Evolutionary conservation across 2,797 vertebrate species (phyloP).

Genomic region (Mus minutoides): DNA sequence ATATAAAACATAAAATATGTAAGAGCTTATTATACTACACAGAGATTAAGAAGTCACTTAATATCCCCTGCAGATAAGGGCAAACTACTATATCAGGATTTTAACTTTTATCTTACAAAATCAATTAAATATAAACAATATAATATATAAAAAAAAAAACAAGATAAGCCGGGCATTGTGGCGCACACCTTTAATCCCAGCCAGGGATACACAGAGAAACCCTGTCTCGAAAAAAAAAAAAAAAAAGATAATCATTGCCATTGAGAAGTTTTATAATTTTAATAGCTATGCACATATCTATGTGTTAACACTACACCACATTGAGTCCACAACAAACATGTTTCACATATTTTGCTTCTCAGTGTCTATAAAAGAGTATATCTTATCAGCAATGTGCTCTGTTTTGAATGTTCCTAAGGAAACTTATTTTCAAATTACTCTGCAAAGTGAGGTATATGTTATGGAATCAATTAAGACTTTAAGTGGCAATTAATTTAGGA

Average conservation of each 20-base stretch:
- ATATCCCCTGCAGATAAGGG: not conserved
- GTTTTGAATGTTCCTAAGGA: not conserved
- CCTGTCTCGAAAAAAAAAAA: too few relatives aligned
- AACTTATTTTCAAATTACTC: constrained; percentile 9
- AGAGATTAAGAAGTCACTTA: not conserved
- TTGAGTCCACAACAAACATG: not conserved
- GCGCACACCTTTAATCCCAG: too few relatives aligned
- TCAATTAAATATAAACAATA: constrained; percentile 44
- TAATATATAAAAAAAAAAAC: too few relatives aligned
- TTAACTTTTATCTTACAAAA: not conserved
- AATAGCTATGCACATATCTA: not conserved
- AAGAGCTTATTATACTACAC: not conserved
- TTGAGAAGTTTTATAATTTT: constrained; percentile 2
- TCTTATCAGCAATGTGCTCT: not conserved
- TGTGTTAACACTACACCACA: not conserved
- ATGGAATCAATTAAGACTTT: not conserved
- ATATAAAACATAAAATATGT: not conserved
- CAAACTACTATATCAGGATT: not conserved
- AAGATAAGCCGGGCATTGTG: too few relatives aligned
- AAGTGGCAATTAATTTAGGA: not conserved
- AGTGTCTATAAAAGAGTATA: not conserved
- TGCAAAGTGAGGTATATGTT: not conserved
- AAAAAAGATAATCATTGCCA: not conserved
- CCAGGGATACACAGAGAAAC: too few relatives aligned
- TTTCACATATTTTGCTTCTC: not conserved